phyloP scores from a whole-genome alignment of 2,888 invertebrate genomes.

The Seladonia tumulorum region DNA sequence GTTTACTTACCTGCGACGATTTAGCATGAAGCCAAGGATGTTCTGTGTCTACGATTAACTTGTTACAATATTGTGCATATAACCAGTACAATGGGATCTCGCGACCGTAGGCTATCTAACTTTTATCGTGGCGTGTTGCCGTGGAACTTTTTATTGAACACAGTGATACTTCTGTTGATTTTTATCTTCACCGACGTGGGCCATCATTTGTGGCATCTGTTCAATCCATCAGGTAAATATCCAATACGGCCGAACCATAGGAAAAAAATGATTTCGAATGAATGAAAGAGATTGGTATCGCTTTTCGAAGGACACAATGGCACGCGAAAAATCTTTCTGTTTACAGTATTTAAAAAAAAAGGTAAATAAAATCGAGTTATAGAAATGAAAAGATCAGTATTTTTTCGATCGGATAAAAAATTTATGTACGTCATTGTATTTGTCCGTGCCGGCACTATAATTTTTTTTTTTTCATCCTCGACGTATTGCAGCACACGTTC shows the following conservation, averaged over 20 bases:
- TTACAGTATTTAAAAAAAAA: not conserved
- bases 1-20: not conserved
- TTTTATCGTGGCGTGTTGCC: not conserved
- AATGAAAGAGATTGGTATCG: not conserved
- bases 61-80: not conserved
- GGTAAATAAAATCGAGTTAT: not conserved
- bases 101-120: constrained; percentile 32
- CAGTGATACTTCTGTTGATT: constrained; percentile 26
- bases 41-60: not conserved
- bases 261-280: not conserved
- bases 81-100: not conserved
- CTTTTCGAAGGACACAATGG: too few relatives aligned
- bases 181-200: constrained; percentile 36
- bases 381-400: not conserved
- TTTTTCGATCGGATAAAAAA: not conserved
- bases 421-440: not conserved
- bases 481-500: too few relatives aligned
- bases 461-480: too few relatives aligned
- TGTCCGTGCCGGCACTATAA: not conserved
- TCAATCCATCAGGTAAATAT: constrained; percentile 43
- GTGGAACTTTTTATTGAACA: constrained; percentile 28
- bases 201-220: constrained; percentile 27
- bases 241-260: not conserved
- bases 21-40: not conserved
- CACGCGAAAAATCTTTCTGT: not conserved